Conservation (phyloP, 2,888 invertebrate genomes). For the Azorinus chamasolen region DNA sequence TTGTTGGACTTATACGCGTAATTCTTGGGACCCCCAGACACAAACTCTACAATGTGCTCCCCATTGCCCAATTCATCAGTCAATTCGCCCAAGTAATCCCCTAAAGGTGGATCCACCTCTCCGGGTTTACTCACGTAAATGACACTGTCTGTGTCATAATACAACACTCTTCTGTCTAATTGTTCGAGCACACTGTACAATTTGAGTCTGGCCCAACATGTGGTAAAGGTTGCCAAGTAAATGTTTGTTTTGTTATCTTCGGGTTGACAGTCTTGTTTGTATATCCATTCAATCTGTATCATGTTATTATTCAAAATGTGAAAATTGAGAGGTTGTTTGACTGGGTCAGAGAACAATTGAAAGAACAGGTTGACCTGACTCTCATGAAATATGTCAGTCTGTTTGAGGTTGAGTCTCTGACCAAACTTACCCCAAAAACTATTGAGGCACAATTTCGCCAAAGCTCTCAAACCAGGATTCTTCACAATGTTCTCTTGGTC, state of each 20-base stretch:
- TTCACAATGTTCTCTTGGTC: slow-evolving; percentile 38
- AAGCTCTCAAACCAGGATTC: slow-evolving; percentile 52
- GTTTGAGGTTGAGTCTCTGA: slow-evolving; percentile 27
- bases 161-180: slow-evolving; percentile 20
- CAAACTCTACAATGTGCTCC: slow-evolving; percentile 33
- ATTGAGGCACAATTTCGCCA: slow-evolving; percentile 53
- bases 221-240: slow-evolving; percentile 35
- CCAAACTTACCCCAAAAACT: slow-evolving; percentile 67
- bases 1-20: slow-evolving; percentile 30
- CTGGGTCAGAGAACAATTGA: slow-evolving; percentile 22
- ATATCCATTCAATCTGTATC: slow-evolving; percentile 25
- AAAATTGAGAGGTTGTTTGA: slow-evolving; percentile 21
- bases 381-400: slow-evolving; percentile 25
- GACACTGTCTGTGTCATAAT: slow-evolving; percentile 33
- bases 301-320: slow-evolving; percentile 24
- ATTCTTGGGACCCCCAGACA: slow-evolving; percentile 32
- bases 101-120: slow-evolving; percentile 26
- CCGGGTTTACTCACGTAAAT: slow-evolving; percentile 29
- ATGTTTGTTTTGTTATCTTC: slow-evolving; percentile 42
- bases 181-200: slow-evolving; percentile 35
- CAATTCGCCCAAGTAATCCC: slow-evolving; percentile 28
- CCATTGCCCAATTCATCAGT: slow-evolving; percentile 17
- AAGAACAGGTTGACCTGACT: slow-evolving; percentile 29
- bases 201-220: slow-evolving; percentile 34
- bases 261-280: slow-evolving; percentile 20